Evolutionary conservation across 2,797 vertebrate genomes (phyloP), one percentile per base, ranked within the genome.

Genomic region (Linurgus olivaceus): DNA sequence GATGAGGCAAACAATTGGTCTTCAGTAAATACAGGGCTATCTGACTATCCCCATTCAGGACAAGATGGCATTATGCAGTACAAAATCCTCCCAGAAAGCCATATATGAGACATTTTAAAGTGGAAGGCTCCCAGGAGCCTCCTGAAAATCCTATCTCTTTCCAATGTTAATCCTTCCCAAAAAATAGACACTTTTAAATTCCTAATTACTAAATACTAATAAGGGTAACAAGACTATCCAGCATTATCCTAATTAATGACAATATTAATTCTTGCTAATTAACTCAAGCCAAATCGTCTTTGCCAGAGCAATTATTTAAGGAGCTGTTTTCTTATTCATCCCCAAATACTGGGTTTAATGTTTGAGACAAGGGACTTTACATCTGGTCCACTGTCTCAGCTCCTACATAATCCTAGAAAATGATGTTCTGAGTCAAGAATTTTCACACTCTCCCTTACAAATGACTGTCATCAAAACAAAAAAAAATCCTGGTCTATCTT

Each of bases 391-490:
- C 51, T 86, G 25, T 51, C 26, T 80, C 73, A 76, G 45, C 14
- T 92, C 24, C 63, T 73, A 63, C 35, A 40, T 61, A 88, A 86
- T 38, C 45, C 47, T 50, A 78, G 17, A 58, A 89, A 89, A 88
- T 15, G 8, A 79, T 28, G 40, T 37, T 59, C 31, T 2, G 24
- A 82, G 74, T 67, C 88, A 93, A 40, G 83, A 96, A 78, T 93
- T 96, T 95, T 87, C 90, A 95, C 74, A 89, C 86, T 85, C 71
- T 76, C 88, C 94, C 96, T 93, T 92, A 82, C 35, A 87, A 84
- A 90, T 5, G n/a, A 74, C 52, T 63, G 83, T 87, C 88, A 89
- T 45, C 3, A 25, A 92, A 88, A 63, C 45, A 13, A 92, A 87
- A 95, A 95, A 95, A 86, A 81, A 96, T 91, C 92, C 76, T 38